Conservation (phyloP, 2,113 vertebrate species). For the Astatotilapia flaviijosephi region DNA sequence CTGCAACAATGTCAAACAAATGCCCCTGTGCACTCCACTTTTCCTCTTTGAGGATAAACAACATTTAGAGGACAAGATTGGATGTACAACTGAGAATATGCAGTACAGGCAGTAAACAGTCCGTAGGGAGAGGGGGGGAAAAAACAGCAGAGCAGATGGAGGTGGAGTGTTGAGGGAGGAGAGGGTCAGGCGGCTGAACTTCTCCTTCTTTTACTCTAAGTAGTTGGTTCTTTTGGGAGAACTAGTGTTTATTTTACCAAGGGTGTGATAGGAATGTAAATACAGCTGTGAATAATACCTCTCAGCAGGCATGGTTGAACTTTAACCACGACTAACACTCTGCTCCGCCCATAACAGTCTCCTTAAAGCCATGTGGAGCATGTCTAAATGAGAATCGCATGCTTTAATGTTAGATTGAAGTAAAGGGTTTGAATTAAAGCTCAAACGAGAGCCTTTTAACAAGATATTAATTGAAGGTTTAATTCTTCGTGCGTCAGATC, state of each 20-base stretch:
- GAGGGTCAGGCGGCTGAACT: slow-evolving; percentile 3
- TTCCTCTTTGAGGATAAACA: slow-evolving; percentile 10
- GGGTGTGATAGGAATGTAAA: slow-evolving; percentile 48
- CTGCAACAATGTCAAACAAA: not conserved
- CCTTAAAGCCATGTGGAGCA: not conserved
- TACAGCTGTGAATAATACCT: slow-evolving; percentile 15
- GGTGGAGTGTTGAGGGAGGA: not conserved
- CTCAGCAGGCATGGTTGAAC: not conserved
- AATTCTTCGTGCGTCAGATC: not conserved
- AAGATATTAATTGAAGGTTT: not conserved
- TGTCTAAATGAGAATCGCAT: not conserved
- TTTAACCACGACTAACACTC: not conserved
- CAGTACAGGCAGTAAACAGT: slow-evolving; percentile 28
- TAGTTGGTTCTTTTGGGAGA: slow-evolving; percentile 23
- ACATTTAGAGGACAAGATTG: not conserved
- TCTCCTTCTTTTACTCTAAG: slow-evolving; percentile 25
- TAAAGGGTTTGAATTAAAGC: not conserved
- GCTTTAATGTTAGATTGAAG: not conserved
- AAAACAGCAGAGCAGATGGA: not conserved
- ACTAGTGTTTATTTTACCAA: slow-evolving; percentile 31
- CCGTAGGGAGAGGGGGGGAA: not conserved
- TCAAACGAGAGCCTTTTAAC: not conserved
- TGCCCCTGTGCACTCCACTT: not conserved
- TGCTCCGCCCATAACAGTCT: not conserved
- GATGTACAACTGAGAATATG: slow-evolving; percentile 10